phyloP scores from a whole-genome alignment of 1,140 invertebrate species.

The Tribolium castaneum region DNA sequence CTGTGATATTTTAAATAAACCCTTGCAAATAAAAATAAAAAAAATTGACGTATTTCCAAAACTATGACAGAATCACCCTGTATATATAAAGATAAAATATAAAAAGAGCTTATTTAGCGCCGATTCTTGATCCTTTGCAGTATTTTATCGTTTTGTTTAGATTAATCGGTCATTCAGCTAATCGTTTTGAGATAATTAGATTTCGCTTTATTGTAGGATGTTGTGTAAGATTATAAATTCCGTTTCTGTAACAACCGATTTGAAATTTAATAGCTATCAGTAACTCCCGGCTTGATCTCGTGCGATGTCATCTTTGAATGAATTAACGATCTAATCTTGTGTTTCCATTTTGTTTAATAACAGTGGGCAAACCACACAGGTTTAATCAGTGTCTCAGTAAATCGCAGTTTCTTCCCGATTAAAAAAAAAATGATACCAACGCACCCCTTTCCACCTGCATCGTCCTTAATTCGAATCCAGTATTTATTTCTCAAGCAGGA shows the following conservation, averaged over 20 bases:
- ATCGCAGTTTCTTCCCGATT: conserved; percentile 1
- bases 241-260: background rate
- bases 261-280: conserved; percentile 14
- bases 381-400: conserved; percentile 13
- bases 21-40: too few species aligned
- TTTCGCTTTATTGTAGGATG: conserved; percentile 39
- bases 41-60: too few species aligned
- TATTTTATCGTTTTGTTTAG: conserved; percentile 10
- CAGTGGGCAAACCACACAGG: background rate
- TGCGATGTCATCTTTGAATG: background rate
- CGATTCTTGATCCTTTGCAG: too few species aligned
- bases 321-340: too few species aligned
- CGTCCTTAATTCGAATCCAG: conserved; percentile 58
- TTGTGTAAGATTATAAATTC: conserved; percentile 20
- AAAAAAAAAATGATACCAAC: background rate
- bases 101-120: too few species aligned
- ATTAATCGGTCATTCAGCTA: conserved; percentile 3
- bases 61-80: too few species aligned
- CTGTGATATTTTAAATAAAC: too few species aligned
- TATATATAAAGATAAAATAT: too few species aligned
- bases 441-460: conserved; percentile 18
- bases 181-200: background rate
- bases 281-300: background rate
- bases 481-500: conserved; percentile 58
- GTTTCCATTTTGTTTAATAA: background rate